Evolutionary conservation across 1,140 invertebrate species (phyloP), one percentile per base, ranked within the genome.

Genomic region (Caenorhabditis tropicalis): DNA sequence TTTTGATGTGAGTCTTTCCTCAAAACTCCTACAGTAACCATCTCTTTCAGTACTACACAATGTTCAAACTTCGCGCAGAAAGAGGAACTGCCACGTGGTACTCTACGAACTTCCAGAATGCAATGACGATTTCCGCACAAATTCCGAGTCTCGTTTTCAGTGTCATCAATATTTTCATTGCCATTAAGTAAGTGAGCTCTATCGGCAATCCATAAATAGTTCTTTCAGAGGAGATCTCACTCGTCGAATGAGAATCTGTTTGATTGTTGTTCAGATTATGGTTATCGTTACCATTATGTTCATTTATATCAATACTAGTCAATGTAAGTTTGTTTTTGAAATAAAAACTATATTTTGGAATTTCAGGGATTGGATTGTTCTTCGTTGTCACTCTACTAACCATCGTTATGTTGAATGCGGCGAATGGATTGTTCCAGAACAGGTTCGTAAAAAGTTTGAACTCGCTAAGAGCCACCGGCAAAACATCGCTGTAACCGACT

Each of bases 161-260:
- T 74, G 65, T 74, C 7, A 43, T 74, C 33, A 74, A 74, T 74
- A 43, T 74, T 74, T 74, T 74, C 10, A 74, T 43, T 24, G 65
- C 65, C 5, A 19, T 74, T 19, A 74, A 74, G 65, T 74, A 24
- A 74, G 29, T 7, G n/a, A 7, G 19, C 24, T 56, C 53, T 27
- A 27, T 31, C 43, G 36, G 12, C 0, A 74, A 74, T 5, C 33
- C 7, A 3, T 43, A 24, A 36, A 36, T n/a, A 12, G 36, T n/a
- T 36, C 2, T 74, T 43, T 21, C 65, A 74, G 65, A 74, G 65
- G 65, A 39, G 65, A 74, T n/a, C 36, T 74, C 16, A 74, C 33
- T 27, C 33, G 19, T 74, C 36, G 65, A 15, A 74, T 74, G 65
- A 46, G 29, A 46, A 46, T 31, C 12, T 74, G 65, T 10, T n/a